Percentiles rank a stretch among this genome's conserved stretches.
phyloP scores from a whole-genome alignment of 2,113 vertebrate species.

The Haliaeetus leucogaster region DNA sequence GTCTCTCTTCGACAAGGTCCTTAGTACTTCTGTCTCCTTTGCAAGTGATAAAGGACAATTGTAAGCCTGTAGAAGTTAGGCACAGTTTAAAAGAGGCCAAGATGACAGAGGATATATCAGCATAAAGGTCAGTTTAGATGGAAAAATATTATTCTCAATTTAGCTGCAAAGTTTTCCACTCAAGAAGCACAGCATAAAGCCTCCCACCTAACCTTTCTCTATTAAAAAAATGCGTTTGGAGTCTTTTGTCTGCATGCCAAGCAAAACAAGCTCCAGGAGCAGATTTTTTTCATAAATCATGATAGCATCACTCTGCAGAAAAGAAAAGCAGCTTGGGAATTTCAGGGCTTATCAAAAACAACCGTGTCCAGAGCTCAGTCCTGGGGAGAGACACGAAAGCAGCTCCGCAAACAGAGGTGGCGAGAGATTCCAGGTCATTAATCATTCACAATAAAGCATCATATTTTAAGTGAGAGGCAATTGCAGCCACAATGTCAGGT shows the following conservation, averaged over 20 bases:
- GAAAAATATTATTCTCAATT: conserved; percentile 39
- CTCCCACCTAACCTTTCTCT: conserved; percentile 1
- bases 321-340: conserved; percentile 40
- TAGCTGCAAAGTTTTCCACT: conserved; percentile 8
- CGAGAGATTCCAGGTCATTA: conserved; percentile 22
- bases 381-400: background rate
- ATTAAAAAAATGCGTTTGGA: background rate
- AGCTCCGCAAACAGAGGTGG: background rate
- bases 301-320: conserved; percentile 4
- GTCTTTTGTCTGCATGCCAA: background rate
- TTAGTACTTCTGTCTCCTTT: background rate
- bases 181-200: background rate
- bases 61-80: background rate
- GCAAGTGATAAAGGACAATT: background rate
- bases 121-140: conserved; percentile 28
- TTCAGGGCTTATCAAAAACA: conserved; percentile 43
- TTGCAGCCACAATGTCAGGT: background rate
- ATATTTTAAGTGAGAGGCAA: conserved; percentile 7
- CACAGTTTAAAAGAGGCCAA: background rate
- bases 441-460: conserved; percentile 37
- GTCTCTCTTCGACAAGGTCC: background rate
- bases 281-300: conserved; percentile 4
- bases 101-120: background rate
- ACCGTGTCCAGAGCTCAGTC: background rate
- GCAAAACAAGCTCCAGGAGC: conserved; percentile 2